phyloP scores from a whole-genome alignment of 2,113 vertebrate genomes.

The Felis catus region DNA sequence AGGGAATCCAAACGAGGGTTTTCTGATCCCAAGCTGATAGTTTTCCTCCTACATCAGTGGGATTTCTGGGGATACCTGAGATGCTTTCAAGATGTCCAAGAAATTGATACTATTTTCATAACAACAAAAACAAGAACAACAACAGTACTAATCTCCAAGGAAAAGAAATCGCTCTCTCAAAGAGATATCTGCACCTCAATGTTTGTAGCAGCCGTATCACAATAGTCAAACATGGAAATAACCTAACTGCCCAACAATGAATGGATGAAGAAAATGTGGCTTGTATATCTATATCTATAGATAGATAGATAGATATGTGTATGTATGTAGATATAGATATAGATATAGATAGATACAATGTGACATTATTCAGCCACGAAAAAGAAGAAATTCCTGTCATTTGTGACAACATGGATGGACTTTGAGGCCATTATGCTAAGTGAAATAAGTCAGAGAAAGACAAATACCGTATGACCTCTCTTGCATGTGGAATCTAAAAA shows the following conservation, averaged over 20 bases:
- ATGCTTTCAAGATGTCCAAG: background rate
- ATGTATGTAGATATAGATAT: no score
- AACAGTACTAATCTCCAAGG: background rate
- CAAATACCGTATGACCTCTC: background rate
- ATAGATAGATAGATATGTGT: no score
- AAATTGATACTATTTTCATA: background rate
- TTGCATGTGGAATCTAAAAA: background rate
- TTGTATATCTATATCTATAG: background rate
- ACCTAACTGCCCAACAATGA: background rate
- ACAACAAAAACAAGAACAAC: conserved; percentile 1
- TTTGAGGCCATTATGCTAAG: background rate
- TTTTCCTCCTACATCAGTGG: background rate
- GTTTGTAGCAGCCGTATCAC: background rate
- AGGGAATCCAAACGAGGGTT: background rate
- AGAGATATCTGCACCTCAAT: background rate
- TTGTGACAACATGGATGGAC: background rate
- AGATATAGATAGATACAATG: no score
- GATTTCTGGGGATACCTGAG: background rate
- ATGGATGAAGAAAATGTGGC: background rate
- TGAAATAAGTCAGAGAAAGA: background rate
- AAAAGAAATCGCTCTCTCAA: background rate
- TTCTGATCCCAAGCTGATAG: background rate
- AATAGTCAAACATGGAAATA: background rate
- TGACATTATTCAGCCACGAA: background rate
- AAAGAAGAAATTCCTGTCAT: background rate